phyloP scores from a whole-genome alignment of 2,888 invertebrate genomes.

The Mycalesis mineus region DNA sequence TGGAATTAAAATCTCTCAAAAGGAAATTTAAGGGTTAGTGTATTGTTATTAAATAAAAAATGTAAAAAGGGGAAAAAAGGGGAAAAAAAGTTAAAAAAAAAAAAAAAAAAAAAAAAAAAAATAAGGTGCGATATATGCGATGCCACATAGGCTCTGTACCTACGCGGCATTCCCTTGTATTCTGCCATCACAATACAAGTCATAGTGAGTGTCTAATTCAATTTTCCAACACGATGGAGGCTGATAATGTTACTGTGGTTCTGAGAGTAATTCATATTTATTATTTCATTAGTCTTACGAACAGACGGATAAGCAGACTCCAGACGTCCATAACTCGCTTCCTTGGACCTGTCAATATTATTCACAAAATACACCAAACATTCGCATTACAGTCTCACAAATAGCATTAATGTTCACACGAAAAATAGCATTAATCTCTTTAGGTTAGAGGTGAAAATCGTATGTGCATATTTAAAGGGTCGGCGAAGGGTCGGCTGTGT shows the following conservation, averaged over 20 bases:
- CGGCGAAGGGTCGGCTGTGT: slow-evolving; percentile 23
- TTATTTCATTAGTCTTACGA: slow-evolving; percentile 12
- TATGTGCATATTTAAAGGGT: not conserved
- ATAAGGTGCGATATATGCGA: too few relatives aligned
- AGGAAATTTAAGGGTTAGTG: too few relatives aligned
- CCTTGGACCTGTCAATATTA: slow-evolving; percentile 28
- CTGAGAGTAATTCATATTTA: slow-evolving; percentile 2
- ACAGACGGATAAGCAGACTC: slow-evolving; percentile 21
- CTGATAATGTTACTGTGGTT: too few relatives aligned
- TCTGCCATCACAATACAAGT: not conserved
- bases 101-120: too few relatives aligned
- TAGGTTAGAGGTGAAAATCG: slow-evolving; percentile 17
- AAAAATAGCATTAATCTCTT: slow-evolving; percentile 13
- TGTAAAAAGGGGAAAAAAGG: too few relatives aligned
- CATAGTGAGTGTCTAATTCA: not conserved
- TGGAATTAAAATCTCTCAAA: too few relatives aligned
- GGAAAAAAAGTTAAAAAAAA: too few relatives aligned
- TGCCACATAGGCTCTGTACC: too few relatives aligned
- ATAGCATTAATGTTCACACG: not conserved
- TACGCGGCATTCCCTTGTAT: too few relatives aligned
- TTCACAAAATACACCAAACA: slow-evolving; percentile 24
- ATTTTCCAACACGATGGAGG: not conserved
- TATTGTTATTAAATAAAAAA: too few relatives aligned
- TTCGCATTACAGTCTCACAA: not conserved
- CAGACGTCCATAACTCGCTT: slow-evolving; percentile 23